Percentiles rank a stretch among this genome's conserved stretches.
Evolutionary conservation across 2,113 vertebrate species (phyloP).

Genomic region (Apus apus): DNA sequence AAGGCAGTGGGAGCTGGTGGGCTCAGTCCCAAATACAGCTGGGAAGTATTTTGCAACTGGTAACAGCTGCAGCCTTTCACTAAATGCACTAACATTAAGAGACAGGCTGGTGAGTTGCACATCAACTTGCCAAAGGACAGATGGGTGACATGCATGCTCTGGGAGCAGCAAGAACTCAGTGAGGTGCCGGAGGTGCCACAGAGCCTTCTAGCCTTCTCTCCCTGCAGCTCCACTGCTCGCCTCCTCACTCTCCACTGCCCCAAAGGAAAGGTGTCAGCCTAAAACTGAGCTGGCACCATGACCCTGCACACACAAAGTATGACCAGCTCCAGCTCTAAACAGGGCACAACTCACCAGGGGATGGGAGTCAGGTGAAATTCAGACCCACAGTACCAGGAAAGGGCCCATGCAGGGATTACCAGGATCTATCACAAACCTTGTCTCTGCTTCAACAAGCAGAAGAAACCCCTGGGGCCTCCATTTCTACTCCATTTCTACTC

Average conservation of each 20-base stretch:
- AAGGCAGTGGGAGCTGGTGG: background rate
- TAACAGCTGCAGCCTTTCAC: background rate
- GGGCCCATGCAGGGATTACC: background rate
- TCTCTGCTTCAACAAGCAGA: background rate
- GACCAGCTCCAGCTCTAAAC: background rate
- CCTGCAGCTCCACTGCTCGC: accelerated
- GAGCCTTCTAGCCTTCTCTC: background rate
- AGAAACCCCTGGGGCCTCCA: background rate
- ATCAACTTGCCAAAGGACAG: background rate
- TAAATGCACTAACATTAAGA: background rate
- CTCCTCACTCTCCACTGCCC: background rate
- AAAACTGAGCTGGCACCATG: background rate
- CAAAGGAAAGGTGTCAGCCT: background rate
- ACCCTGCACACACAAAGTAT: background rate
- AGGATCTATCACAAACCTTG: background rate
- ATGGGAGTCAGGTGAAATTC: background rate
- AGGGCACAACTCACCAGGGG: accelerated
- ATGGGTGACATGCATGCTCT: background rate
- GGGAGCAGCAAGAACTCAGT: background rate
- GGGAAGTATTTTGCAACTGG: background rate
- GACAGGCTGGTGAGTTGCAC: background rate
- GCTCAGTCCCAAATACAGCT: background rate
- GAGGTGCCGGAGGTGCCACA: accelerated
- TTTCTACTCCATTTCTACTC: background rate
- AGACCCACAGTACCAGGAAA: background rate